Evolutionary conservation across 2,888 invertebrate species (phyloP).

Genomic region (Polyommatus iphigenia): DNA sequence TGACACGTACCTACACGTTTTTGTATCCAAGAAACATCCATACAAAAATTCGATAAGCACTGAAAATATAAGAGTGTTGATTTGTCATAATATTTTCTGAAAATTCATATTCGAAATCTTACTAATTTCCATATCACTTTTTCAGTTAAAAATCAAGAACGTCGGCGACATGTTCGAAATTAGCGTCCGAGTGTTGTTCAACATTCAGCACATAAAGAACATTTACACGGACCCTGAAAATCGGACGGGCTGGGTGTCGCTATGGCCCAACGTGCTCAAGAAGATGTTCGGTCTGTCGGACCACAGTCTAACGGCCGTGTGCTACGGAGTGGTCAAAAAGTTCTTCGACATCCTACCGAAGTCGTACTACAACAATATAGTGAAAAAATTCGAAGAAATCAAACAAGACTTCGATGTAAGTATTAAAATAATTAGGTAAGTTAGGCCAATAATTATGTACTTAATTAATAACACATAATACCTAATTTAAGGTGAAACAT

Average conservation of each 20-base stretch:
- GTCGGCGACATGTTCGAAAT: conserved; percentile 84
- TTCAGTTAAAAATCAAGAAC: conserved; percentile 81
- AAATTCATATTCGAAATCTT: not conserved
- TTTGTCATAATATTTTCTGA: no score
- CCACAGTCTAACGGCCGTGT: conserved; percentile 83
- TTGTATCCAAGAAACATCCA: no score
- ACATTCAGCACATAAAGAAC: conserved; percentile 82
- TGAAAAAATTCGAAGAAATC: conserved; percentile 77
- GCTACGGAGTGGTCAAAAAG: conserved; percentile 82
- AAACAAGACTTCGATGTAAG: conserved; percentile 81
- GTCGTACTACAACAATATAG: conserved; percentile 75
- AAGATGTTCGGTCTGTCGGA: conserved; percentile 82
- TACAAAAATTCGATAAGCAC: no score
- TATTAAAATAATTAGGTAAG: conserved; percentile 18
- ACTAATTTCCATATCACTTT: conserved; percentile 10
- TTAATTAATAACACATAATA: no score
- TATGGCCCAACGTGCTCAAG: conserved; percentile 83
- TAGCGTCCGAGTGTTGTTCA: conserved; percentile 79
- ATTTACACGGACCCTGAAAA: conserved; percentile 83
- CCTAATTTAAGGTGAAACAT: no score
- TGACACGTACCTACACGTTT: no score
- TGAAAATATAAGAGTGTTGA: no score
- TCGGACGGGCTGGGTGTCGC: conserved; percentile 80
- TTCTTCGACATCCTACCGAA: conserved; percentile 80
- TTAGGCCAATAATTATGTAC: no score